Evolutionary conservation across 2,113 vertebrate species (phyloP).

Genomic region (Psilopsiagon aurifrons): DNA sequence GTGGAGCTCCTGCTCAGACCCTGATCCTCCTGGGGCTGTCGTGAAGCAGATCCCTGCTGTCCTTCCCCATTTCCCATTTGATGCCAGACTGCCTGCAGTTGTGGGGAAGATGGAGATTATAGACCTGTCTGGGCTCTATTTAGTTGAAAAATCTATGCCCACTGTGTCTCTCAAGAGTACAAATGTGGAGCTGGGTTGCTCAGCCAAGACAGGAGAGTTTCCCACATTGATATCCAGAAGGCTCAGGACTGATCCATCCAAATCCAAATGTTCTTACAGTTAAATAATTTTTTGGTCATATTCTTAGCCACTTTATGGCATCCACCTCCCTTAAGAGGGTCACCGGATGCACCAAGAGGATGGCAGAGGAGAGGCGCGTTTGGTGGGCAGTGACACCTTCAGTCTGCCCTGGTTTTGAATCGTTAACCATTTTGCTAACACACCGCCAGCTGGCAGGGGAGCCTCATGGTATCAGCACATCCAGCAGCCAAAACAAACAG

Average conservation of each 20-base stretch:
- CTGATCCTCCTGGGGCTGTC: not conserved
- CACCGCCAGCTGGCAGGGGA: not conserved
- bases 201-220: not conserved
- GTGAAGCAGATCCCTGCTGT: not conserved
- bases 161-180: not conserved
- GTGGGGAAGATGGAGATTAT: not conserved
- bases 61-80: not conserved
- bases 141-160: not conserved
- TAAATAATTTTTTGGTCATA: not conserved
- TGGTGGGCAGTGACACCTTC: not conserved
- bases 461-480: not conserved
- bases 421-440: not conserved
- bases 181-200: not conserved
- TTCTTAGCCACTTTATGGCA: not conserved
- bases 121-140: not conserved
- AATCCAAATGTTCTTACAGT: not conserved
- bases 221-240: not conserved
- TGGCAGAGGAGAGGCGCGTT: not conserved
- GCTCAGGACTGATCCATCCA: not conserved
- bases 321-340: not conserved
- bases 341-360: not conserved
- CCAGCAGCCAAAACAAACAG: conserved; percentile 9
- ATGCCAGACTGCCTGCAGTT: not conserved
- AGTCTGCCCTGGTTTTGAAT: not conserved
- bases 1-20: not conserved